Conservation (phyloP, 2,797 vertebrate species). For the Lutjanus campechanus region DNA sequence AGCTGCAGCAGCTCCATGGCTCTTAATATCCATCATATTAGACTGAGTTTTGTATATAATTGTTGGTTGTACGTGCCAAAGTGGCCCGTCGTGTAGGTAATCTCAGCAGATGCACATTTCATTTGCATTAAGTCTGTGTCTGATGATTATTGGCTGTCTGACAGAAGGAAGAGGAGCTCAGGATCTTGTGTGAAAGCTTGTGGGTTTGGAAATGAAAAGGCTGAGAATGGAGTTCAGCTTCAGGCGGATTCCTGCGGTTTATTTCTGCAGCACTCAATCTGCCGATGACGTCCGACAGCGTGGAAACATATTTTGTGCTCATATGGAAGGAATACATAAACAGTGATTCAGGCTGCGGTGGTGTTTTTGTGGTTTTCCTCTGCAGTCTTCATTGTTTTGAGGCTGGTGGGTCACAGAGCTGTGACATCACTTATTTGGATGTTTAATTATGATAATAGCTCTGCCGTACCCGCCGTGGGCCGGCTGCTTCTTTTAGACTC, state of each 20-base stretch:
- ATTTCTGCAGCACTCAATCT: conserved; percentile 18
- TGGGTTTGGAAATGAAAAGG: conserved; percentile 20
- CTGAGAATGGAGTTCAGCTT: conserved; percentile 19
- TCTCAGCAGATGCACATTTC: conserved; percentile 26
- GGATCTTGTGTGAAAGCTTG: conserved; percentile 2
- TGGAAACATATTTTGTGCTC: background rate
- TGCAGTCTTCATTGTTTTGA: background rate
- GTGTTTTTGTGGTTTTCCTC: background rate
- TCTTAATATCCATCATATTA: conserved; percentile 15
- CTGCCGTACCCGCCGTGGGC: background rate
- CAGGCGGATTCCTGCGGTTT: conserved; percentile 17
- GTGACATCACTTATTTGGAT: conserved; percentile 7
- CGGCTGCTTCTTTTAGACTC: background rate
- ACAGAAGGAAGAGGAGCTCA: conserved; percentile 10
- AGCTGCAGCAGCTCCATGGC: conserved; percentile 16
- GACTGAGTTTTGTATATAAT: background rate
- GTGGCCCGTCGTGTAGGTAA: conserved; percentile 2
- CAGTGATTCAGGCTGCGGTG: conserved; percentile 2
- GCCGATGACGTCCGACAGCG: conserved; percentile 7
- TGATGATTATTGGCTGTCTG: conserved; percentile 33
- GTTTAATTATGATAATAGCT: conserved; percentile 60
- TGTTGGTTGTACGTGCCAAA: background rate
- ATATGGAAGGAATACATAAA: conserved; percentile 5
- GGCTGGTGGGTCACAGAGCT: conserved; percentile 14
- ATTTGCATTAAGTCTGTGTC: conserved; percentile 8